These are phyloP conservation scores for Percopsis transmontana DNA, from an alignment of 2,113 vertebrate species.

Conservation along the genomic window DNA sequence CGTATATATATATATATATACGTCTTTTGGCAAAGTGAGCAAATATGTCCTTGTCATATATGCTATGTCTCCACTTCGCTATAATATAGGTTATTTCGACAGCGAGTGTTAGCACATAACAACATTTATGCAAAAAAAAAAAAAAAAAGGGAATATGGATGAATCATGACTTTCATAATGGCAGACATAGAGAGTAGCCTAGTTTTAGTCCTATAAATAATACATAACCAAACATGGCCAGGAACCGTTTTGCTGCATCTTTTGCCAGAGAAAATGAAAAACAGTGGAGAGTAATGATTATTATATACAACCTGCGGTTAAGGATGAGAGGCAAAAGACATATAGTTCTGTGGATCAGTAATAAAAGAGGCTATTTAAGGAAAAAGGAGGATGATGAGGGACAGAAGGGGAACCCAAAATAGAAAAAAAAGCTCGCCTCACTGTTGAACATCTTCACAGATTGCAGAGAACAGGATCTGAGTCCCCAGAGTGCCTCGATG, in stretches of 20 bases:
- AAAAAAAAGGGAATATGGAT: neutral
- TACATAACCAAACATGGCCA: neutral
- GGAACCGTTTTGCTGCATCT: neutral
- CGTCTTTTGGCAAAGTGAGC: no score
- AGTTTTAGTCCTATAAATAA: neutral
- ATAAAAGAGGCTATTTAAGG: constrained; percentile 7
- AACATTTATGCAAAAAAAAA: no score
- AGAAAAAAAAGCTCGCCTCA: constrained; percentile 13
- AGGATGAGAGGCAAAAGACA: constrained; percentile 8
- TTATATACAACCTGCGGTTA: constrained; percentile 7
- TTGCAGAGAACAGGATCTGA: constrained; percentile 1
- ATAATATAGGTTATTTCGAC: no score
- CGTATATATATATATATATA: no score
- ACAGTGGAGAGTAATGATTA: neutral
- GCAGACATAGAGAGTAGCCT: neutral
- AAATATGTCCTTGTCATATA: no score
- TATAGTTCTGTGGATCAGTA: constrained; percentile 28
- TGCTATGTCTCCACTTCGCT: no score
- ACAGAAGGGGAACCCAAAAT: constrained; percentile 19
- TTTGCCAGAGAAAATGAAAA: neutral
- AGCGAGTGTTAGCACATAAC: no score
- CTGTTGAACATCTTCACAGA: constrained; percentile 6
- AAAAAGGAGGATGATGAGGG: neutral
- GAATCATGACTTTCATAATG: neutral
- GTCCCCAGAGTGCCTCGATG: neutral